Base-by-base conservation (phyloP, 2,888 invertebrate species). In the Drosophila meridionalis region DNA sequence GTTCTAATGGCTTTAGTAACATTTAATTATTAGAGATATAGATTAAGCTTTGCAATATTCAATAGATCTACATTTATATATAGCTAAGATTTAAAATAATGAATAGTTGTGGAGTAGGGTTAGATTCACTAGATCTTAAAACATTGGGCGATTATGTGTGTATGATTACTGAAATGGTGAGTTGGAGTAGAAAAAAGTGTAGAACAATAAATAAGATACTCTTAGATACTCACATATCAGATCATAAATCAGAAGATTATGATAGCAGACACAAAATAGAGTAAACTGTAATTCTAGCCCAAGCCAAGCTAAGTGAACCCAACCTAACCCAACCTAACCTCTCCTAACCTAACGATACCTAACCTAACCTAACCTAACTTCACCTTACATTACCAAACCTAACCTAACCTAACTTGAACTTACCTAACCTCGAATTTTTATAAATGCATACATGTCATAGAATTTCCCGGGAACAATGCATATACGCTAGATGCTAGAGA, bases 371-470 rank as follows among this genome's bases (percentile, higher is more conserved):
- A 28, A 12, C 28, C 28, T 12, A 26, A 12, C 12, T 12, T 28
- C 2, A 47, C 4, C 26, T 12, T 26, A 45, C 11, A 2, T 2
- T 4, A 26, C 12, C 20, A 2, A 47, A 26, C 47, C 38, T 47
- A n/a, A 30, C n/a, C 28, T 59, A 36, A 59, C 45, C 45, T 12
- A 59, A 38, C 4, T 48, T 36, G n/a, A 58, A 5, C 34, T 36
- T n/a, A 30, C n/a, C 3, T 30, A 42, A 42, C 2, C n/a, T 42
- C 8, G 14, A 36, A 53, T 42, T n/a, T 38, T 30, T n/a, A 28
- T 7, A n/a, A 2, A 3, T 0, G 2, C 8, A 30, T 30, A 14
- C 30, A 8, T 28, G 2, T 7, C 32, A 34, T 52, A 6, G 11
- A 52, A 52, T 20, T 5, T 20, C 20, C 1, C 34, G 4, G 12